Evolutionary conservation across 1,140 invertebrate genomes (phyloP), one percentile per base, ranked within the genome.

Genomic region (Camponotus pennsylvanicus): DNA sequence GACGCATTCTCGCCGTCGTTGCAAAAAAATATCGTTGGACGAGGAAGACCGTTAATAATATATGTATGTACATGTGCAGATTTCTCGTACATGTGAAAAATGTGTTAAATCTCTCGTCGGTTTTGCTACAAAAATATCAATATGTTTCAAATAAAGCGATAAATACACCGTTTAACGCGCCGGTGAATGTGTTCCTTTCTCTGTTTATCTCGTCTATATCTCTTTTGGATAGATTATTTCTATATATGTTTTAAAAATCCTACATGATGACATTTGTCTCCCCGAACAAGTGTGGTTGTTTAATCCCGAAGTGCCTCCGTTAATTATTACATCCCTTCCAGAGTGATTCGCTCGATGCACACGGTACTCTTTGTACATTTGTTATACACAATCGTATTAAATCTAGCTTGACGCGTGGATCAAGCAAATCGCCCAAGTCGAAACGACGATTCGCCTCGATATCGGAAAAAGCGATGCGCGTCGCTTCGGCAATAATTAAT

Each of bases 41-140:
- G 77, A 85, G 88, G 88, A 89, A 89, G 88, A 89, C 88, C 66
- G 70, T 86, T 57, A 66, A 69, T 57, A 66, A 69, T 37, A 61
- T 75, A 73, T 83, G 42, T 83, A 83, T 75, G 49, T 64, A 83
- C 67, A 83, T 75, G 86, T 85, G 87, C 49, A 73, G 69, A 69
- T 78, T 55, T 88, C 63, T 63, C n/a, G 34, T 49, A 78, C 73
- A 34, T 63, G 69, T 32, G 55, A 45, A 59, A 69, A 64, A 27
- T 63, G 52, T 79, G 11, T 21, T n/a, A 52, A 55, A n/a, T 69
- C 79, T 66, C 64, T 67, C 40, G 55, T 49, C 79, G 79, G 66
- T 40, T 27, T 27, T 61, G 52, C 69, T 89, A 86, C 18, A 83
- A 89, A 89, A 77, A 89, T 86, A 80, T 85, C 64, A 67, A 34